These are phyloP conservation scores for Trileptium ribeirensis DNA, from an alignment of 2,888 invertebrate genomes.

Conservation along the genomic window DNA sequence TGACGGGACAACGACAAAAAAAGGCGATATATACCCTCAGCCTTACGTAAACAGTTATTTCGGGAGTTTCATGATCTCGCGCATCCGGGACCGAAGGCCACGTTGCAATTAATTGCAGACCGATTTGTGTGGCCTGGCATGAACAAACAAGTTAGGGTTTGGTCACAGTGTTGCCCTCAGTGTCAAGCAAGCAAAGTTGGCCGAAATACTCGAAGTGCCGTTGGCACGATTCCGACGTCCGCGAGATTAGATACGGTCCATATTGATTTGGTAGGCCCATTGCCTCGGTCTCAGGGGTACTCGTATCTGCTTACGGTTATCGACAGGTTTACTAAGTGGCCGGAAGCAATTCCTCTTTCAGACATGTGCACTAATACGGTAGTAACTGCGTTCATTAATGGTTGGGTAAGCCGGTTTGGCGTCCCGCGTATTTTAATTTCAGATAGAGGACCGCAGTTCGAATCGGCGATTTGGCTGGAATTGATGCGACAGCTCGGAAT, in stretches of 20 bases:
- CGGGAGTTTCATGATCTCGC: neutral
- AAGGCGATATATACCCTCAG: neutral
- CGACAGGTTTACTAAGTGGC: neutral
- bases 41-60: too few species aligned
- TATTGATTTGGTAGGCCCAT: constrained; percentile 6
- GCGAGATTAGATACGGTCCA: constrained; percentile 4
- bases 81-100: neutral
- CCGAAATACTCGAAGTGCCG: neutral
- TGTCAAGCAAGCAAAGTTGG: constrained; percentile 2
- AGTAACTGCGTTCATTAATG: neutral
- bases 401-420: too few species aligned
- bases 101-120: neutral
- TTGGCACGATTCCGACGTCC: neutral
- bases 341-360: neutral
- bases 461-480: neutral
- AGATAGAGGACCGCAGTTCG: neutral
- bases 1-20: neutral
- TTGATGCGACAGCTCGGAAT: neutral
- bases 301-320: neutral
- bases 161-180: neutral
- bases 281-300: neutral
- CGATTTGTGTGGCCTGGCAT: constrained; percentile 3
- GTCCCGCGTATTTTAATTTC: neutral
- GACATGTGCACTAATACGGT: neutral
- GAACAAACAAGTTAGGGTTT: neutral